Conservation (phyloP, 2,888 invertebrate species). For the Dromius quadrimaculatus region DNA sequence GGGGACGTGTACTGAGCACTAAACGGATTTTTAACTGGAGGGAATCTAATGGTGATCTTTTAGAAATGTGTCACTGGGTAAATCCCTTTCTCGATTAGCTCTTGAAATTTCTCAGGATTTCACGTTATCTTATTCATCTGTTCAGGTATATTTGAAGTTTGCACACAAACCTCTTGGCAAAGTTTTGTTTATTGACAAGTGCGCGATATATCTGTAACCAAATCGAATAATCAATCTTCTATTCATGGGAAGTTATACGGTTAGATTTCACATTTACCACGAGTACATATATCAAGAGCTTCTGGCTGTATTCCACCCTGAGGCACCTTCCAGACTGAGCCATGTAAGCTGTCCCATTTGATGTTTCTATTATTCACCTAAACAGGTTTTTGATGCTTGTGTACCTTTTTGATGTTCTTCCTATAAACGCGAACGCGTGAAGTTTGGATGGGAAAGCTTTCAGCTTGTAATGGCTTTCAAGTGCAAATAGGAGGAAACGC, state of each 20-base stretch:
- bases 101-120: too few species aligned
- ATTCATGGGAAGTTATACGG: conserved; percentile 28
- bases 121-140: too few species aligned
- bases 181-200: conserved; percentile 49
- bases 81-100: too few species aligned
- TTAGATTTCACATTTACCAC: conserved; percentile 42
- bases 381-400: conserved; percentile 48
- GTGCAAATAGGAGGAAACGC: conserved; percentile 38
- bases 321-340: conserved; percentile 13
- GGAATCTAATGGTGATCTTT: too few species aligned
- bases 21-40: too few species aligned
- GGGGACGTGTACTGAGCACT: too few species aligned
- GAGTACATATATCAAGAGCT: conserved; percentile 39
- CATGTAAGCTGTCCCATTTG: conserved; percentile 51
- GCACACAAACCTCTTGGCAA: too few species aligned
- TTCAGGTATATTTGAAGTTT: too few species aligned
- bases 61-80: too few species aligned
- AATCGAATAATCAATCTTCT: conserved; percentile 50
- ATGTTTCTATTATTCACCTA: conserved; percentile 51
- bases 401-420: conserved; percentile 52
- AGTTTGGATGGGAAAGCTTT: conserved; percentile 50
- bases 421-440: conserved; percentile 45
- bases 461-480: conserved; percentile 45
- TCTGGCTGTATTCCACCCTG: conserved; percentile 14
- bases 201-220: conserved; percentile 37